Evolutionary conservation across 2,797 vertebrate genomes (phyloP), one percentile per base, ranked within the genome.

Genomic region (Syngnathus acus): DNA sequence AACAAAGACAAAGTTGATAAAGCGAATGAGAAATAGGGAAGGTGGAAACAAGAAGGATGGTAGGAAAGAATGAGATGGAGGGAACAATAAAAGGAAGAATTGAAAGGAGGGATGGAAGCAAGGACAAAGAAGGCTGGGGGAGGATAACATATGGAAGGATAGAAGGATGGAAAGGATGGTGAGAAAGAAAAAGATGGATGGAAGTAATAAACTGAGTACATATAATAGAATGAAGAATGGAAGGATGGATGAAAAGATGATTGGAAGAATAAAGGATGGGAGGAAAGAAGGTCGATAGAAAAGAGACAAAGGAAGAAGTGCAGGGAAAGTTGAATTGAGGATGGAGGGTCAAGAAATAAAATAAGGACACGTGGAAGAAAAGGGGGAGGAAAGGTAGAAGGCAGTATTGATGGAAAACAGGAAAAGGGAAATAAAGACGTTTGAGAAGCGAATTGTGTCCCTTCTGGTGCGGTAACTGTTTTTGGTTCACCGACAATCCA

Each of bases 401-500:
- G 10, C 5, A 45, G 43, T 45, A 11, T 14, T 32, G 32, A 32
- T 32, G 32, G 32, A 45, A 45, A 45, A 45, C 11, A 45, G 43
- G 43, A 43, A 43, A 45, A 42, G 14, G 43, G 43, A 45, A 45
- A 48, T 17, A 9, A 21, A 21, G 16, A 53, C 23, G 50, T 53
- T 53, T 53, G n/a, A 53, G 19, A 53, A 53, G n/a, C 50, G 6
- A 3, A 50, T 21, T n/a, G 50, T 51, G 19, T 3, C n/a, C 8
- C 50, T 21, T 53, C 9, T 21, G 3, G 9, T 10, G n/a, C 50
- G 9, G 23, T 21, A 37, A 58, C 14, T 16, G 32, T 16, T 37
- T 17, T 9, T 38, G 55, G 26, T 17, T 37, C 55, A 37, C 32
- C 61, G 64, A 67, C 60, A 38, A 61, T n/a, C 57, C 51, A 16